Evolutionary conservation across 2,888 invertebrate genomes (phyloP), one percentile per base, ranked within the genome.

Genomic region (Eurytoma californica): DNA sequence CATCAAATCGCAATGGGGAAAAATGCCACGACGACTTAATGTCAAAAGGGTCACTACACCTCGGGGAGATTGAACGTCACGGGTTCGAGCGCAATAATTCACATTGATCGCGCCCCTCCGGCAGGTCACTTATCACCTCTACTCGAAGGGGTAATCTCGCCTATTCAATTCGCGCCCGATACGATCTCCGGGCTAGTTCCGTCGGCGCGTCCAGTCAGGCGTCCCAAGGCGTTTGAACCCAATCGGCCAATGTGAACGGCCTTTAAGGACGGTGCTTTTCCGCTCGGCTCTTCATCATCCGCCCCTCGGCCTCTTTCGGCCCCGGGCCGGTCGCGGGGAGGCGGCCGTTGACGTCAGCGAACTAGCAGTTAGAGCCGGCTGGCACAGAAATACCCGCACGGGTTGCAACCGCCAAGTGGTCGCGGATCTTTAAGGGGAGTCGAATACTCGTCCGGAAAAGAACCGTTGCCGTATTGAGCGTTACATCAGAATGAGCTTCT

Each of bases 221-320:
- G 20, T n/a, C 18, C 30, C 51, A 57, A 57, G 74, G 58, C 65
- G 66, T 20, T 79, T 74, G 70, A 79, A 69, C 75, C 67, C 75
- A 60, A 63, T 68, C 61, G 63, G 39, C 7, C 28, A 61, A 80
- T 77, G 80, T 80, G 80, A 77, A 80, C 69, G 77, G 77, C 80
- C 80, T 80, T 72, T 73, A 63, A 77, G 72, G 72, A 68, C 68
- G 67, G 67, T 66, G 74, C 79, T 79, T 75, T 75, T 72, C 75
- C 66, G 47, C 72, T 65, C 55, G 53, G 20, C 30, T 57, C 28
- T n/a, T 61, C 51, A 14, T 61, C 9, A 57, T 65, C 70, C 9
- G 12, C 53, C 18, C 20, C 67, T 55, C 28, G 18, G 20, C 18
- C 68, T 53, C 24, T 61, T 24, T 68, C 63, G 47, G 18, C 51